Evolutionary conservation across 92 coral and sea anemone genomes (phyloP), one percentile per base, ranked within the genome.

Genomic region (Isaurus tuberculatus): DNA sequence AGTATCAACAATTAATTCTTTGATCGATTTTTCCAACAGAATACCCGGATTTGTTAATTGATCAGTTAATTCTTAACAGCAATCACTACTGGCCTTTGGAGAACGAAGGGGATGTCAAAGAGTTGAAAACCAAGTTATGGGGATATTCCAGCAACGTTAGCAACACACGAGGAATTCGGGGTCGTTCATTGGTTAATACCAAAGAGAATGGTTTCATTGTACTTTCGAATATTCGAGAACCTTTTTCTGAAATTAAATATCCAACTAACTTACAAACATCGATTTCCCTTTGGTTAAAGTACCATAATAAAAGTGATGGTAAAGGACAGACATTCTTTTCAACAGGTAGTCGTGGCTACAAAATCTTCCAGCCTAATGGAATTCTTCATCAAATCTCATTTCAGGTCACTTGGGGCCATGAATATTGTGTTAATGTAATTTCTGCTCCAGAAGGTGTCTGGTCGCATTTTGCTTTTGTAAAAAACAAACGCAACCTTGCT

Each of bases 351-450:
- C 44, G 81, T 19, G 81, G 67, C 49, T 15, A 31, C 16, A 58
- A 75, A 25, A 36, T 75, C 31, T 57, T 75, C 40, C 81, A 75
- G 81, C n/a, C 31, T 22, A 75, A 75, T 8, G 81, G 81, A 75
- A 19, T 44, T 0, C 57, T 55, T 32, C 20, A 75, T 20, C 68
- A 75, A 30, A 15, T 75, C n/a, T 37, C 48, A 5, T 75, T 9
- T 37, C 48, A 55, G 31, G 81, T 55, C 6, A 19, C 65, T 6
- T 32, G 48, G 30, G 0, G 0, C 22, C 1, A 5, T 20, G 1
- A 0, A 0, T 55, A 19, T 20, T 75, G 81, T 23, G 67, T 55
- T 20, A 16, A 28, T 0, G 81, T 31, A 16, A 11, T 75, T 16
- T 16, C 51, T 55, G 81, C 81, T 20, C 81, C 81, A 19, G 25